Base-by-base conservation (phyloP, 2,797 vertebrate species). In the Aulostomus chinensis region DNA sequence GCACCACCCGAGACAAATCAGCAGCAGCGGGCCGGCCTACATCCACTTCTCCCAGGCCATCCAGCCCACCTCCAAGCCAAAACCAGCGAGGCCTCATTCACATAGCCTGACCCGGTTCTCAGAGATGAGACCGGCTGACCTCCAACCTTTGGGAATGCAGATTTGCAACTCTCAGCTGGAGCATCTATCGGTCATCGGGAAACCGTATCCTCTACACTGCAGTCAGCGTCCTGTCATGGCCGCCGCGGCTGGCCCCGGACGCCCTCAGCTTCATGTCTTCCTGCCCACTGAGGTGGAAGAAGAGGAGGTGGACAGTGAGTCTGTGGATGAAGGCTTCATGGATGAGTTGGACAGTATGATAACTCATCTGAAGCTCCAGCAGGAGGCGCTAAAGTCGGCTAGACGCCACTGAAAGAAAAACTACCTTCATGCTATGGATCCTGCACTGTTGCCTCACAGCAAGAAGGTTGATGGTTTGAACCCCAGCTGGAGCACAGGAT, bases 191-290 rank as follows among this genome's bases (percentile, higher is more conserved):
- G 83, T 93, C 22, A 46, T 76, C 8, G 92, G 92, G 26, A 87
- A 47, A 21, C 83, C 84, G 0, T 91, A 85, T 38, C 60, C 83
- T 6, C 81, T 56, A n/a, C 52, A 49, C 60, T 66, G 58, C 45
- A 17, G 41, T 24, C 58, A 50, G 2, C 52, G 63, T 0, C 14
- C 48, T 0, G 2, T 33, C n/a, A 41, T 35, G 14, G 26, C 17
- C 2, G 24, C 71, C 2, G 29, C 58, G 2, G 1, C 16, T 1
- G 45, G 67, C 25, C 51, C 65, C 0, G 33, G 49, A 16, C 82
- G 85, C 26, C 54, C 83, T 14, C 89, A 93, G 68, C 79, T 94
- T 4, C 92, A 94, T 1, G 81, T 94, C 15, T 93, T 92, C 32
- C 64, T 94, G 22, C 93, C 92, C 14, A 81, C 46, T 0, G 88